These are phyloP conservation scores for Drosophila neotestacea DNA, from an alignment of 2,888 invertebrate genomes.

Conservation along the genomic window DNA sequence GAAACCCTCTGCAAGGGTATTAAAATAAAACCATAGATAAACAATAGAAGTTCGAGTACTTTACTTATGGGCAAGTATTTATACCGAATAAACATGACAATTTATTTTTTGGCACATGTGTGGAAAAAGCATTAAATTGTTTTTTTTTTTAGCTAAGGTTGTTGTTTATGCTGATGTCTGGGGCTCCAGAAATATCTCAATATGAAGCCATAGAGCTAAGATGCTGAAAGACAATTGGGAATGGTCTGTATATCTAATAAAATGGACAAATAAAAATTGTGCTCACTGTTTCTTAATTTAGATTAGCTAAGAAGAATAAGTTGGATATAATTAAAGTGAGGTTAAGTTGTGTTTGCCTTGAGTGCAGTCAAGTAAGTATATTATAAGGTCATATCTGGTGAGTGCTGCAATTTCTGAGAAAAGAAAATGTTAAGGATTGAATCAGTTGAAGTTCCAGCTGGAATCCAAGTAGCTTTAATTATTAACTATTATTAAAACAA, in stretches of 20 bases:
- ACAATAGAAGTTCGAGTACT: constrained; percentile 28
- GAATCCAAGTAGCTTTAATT: no score
- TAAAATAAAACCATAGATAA: constrained; percentile 30
- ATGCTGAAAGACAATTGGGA: neutral
- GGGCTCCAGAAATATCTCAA: constrained; percentile 1
- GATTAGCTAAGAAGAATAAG: neutral
- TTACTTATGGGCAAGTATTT: constrained; percentile 20
- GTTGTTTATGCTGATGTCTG: neutral
- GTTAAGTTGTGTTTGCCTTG: neutral
- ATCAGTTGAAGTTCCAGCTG: no score
- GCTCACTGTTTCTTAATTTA: neutral
- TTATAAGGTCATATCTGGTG: no score
- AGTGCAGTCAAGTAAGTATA: no score
- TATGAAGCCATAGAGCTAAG: neutral
- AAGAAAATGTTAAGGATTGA: no score
- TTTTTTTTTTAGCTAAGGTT: neutral
- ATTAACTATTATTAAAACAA: neutral
- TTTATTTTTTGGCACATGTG: constrained; percentile 1
- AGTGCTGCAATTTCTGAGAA: no score
- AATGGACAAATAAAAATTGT: neutral
- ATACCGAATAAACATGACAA: constrained; percentile 20
- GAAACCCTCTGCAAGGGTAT: neutral
- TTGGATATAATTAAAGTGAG: neutral
- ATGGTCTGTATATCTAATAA: no score
- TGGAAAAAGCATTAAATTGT: constrained; percentile 11